Percentiles rank a stretch among this genome's conserved stretches.
Conservation (phyloP, 2,113 vertebrate species). For the Barbus barbus region DNA sequence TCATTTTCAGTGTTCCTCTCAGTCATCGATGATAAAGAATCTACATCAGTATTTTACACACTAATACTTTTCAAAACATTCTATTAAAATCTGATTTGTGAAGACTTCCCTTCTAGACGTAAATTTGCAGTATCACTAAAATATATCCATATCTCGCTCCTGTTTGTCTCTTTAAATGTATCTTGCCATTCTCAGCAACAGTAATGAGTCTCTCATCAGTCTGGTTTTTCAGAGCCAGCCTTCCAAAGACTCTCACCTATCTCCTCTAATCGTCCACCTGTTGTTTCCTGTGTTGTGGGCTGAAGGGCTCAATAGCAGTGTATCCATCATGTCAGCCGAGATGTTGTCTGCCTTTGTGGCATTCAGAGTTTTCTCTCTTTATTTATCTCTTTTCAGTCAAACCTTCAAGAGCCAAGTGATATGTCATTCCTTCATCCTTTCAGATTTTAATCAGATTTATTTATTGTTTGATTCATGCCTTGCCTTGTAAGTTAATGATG, state of each 20-base stretch:
- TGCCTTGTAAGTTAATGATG: not conserved
- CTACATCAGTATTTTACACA: not conserved
- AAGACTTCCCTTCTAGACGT: not conserved
- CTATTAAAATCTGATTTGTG: not conserved
- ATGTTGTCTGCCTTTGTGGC: conserved; percentile 22
- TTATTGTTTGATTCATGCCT: not conserved
- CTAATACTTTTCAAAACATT: not conserved
- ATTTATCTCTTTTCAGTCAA: not conserved
- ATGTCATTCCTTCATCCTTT: not conserved
- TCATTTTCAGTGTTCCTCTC: too few relatives aligned
- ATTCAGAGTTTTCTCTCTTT: not conserved
- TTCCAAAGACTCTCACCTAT: not conserved
- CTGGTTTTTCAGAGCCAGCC: not conserved
- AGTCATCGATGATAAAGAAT: not conserved
- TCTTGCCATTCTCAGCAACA: not conserved
- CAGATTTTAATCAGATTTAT: not conserved
- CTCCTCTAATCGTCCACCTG: conserved; percentile 15
- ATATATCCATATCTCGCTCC: not conserved
- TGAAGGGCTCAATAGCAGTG: conserved; percentile 20
- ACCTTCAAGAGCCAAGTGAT: not conserved
- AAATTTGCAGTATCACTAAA: not conserved
- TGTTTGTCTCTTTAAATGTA: not conserved
- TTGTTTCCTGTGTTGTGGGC: not conserved
- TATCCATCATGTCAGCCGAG: conserved; percentile 29
- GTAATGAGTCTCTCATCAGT: not conserved